phyloP scores from a whole-genome alignment of 2,113 vertebrate genomes.

The Callopanchax toddi region DNA sequence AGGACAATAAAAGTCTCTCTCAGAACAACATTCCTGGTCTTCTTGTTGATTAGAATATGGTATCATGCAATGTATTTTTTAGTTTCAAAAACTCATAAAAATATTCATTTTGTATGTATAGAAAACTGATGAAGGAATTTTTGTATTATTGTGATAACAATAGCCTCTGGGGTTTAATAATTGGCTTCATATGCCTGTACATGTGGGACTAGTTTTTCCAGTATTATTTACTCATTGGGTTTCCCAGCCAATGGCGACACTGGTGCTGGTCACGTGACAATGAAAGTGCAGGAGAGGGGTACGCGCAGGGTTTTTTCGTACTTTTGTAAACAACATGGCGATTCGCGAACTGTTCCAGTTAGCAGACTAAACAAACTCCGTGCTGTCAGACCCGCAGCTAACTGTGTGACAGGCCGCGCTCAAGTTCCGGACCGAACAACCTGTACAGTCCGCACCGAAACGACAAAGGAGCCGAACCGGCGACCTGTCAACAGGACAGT shows the following conservation, averaged over 20 bases:
- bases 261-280: constrained; percentile 59
- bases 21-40: too few relatives aligned
- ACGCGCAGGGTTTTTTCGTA: constrained; percentile 54
- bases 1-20: too few relatives aligned
- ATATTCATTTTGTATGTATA: too few relatives aligned
- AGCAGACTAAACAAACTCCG: constrained; percentile 19
- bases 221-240: too few relatives aligned
- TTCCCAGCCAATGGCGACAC: background rate
- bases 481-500: constrained; percentile 52
- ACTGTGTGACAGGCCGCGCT: rapidly evolving
- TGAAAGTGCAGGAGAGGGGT: constrained; percentile 33
- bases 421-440: background rate
- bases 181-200: too few relatives aligned
- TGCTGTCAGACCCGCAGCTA: background rate
- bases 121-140: too few relatives aligned
- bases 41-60: too few relatives aligned
- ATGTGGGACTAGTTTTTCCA: too few relatives aligned
- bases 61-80: too few relatives aligned
- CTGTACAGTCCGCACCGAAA: background rate
- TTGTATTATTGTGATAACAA: too few relatives aligned
- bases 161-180: too few relatives aligned
- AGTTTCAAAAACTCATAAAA: too few relatives aligned
- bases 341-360: constrained; percentile 36
- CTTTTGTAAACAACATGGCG: constrained; percentile 85
- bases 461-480: constrained; percentile 22